phyloP scores from a whole-genome alignment of 2,113 vertebrate genomes.

The Illadopsis cleaveri region DNA sequence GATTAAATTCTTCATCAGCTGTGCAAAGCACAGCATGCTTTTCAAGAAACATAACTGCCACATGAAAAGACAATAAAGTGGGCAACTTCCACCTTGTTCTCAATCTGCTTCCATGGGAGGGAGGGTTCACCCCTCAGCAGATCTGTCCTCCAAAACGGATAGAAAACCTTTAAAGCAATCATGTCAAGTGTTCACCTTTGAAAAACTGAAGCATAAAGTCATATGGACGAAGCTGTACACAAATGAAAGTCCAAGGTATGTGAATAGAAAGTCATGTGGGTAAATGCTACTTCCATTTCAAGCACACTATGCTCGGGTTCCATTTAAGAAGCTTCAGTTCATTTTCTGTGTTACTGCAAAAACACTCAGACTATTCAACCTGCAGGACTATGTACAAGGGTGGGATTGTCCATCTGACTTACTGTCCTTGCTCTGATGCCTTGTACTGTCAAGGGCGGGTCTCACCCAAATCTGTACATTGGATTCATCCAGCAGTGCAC shows the following conservation, averaged over 20 bases:
- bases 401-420: neutral
- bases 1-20: neutral
- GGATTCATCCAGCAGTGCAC: neutral
- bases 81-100: neutral
- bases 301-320: neutral
- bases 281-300: neutral
- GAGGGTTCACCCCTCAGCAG: neutral
- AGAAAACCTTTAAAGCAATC: neutral
- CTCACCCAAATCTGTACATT: neutral
- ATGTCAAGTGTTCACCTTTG: neutral
- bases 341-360: neutral
- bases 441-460: neutral
- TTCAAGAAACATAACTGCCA: neutral
- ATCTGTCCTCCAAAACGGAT: neutral
- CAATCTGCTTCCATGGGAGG: neutral
- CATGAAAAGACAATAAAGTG: neutral
- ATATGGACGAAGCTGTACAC: neutral
- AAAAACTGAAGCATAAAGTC: neutral
- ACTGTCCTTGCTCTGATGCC: neutral
- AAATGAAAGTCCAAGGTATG: neutral
- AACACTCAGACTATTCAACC: neutral
- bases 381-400: fast-evolving
- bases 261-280: neutral
- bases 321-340: neutral
- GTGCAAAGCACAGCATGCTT: neutral